Evolutionary conservation across 1,140 invertebrate species (phyloP).

Genomic region (Drosophila ambigua): DNA sequence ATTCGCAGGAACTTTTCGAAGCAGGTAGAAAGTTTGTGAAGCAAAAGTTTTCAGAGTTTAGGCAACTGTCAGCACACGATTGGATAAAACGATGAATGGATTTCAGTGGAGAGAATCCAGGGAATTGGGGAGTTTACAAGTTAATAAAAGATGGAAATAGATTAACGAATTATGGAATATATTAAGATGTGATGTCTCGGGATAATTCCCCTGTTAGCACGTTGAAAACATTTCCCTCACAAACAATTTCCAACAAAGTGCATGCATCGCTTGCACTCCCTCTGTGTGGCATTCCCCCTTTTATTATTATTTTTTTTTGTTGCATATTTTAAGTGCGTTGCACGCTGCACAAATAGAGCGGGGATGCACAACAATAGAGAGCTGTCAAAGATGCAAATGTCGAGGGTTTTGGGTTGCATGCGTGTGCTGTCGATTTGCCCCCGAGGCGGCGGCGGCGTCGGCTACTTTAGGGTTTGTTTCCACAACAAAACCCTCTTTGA

Average conservation of each 20-base stretch:
- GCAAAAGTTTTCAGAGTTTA: no score
- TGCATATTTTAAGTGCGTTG: slow-evolving; percentile 59
- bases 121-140: no score
- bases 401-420: slow-evolving; percentile 22
- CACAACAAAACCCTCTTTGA: slow-evolving; percentile 27
- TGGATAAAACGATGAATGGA: no score
- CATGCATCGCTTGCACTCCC: no score
- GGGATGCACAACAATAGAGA: slow-evolving; percentile 42
- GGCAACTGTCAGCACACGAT: no score
- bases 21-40: no score
- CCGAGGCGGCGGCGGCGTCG: slow-evolving; percentile 10
- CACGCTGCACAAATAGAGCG: slow-evolving; percentile 52
- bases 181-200: no score
- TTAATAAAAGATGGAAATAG: no score
- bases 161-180: no score
- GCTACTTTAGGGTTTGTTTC: slow-evolving; percentile 41
- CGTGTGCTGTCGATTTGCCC: slow-evolving; percentile 48
- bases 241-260: slow-evolving; percentile 9
- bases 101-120: no score
- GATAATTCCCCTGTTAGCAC: no score
- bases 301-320: slow-evolving; percentile 13
- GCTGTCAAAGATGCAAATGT: slow-evolving; percentile 65
- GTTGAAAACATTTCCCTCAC: not conserved
- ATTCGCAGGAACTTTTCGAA: no score
- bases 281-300: slow-evolving; percentile 14